Base-by-base conservation (phyloP, 2,888 invertebrate genomes). In the Gandaritis pyraliata region DNA sequence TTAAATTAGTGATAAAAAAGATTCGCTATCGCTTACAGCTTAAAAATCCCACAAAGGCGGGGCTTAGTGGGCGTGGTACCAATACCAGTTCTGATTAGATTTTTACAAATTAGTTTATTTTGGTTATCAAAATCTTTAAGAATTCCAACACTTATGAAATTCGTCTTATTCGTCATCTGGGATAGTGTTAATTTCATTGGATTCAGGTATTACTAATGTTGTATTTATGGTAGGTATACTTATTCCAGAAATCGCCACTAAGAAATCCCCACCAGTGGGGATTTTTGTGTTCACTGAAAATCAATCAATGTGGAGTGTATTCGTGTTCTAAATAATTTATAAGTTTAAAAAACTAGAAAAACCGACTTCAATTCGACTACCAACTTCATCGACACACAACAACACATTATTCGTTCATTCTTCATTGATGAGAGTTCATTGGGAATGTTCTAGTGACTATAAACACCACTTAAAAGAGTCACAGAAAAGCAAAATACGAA, bases 41-140 rank as follows among this genome's bases (percentile, higher is more conserved):
- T 82, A 33, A 30, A 41, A 64, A 38, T 30, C 55, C 49, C 33
- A 63, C 68, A 76, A 80, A 77, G 86, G 84, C 81, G 85, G 80
- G 69, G 72, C 70, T 77, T 76, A 75, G 72, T 78, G 77, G 88
- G 90, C 90, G 90, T 86, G 79, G 71, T 75, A 63, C 74, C 66
- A 80, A 84, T 81, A 82, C 85, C 78, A 75, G 81, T 82, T 84
- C 84, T 86, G 88, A 90, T 89, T 89, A 89, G 83, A 86, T 85
- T 86, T 78, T 81, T 78, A 82, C 81, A 82, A 86, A 83, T 85
- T 84, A 80, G 77, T 82, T 85, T 81, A 80, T 82, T 83, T 82
- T 81, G 80, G 79, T 81, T 83, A 77, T 75, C 73, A 77, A 74
- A 76, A 72, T 72, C 71, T 68, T 70, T 74, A 79, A 72, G 67